These are phyloP conservation scores for Cantharis rustica DNA, from an alignment of 2,888 invertebrate species.

Conservation along the genomic window DNA sequence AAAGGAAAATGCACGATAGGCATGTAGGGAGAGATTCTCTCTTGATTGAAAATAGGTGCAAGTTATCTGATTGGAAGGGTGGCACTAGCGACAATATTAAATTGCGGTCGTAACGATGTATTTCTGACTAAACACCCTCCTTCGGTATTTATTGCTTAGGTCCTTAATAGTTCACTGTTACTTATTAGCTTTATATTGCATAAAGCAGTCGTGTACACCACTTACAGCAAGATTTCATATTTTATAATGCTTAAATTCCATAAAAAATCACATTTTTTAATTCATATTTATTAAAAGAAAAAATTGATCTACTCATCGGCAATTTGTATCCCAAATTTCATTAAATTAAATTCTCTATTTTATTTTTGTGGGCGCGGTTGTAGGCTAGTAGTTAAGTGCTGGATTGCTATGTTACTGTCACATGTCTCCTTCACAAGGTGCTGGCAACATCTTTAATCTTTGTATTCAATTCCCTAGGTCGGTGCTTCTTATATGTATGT, in stretches of 20 bases:
- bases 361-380: too few species aligned
- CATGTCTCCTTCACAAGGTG: too few species aligned
- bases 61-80: constrained; percentile 8
- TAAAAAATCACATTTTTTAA: not conserved
- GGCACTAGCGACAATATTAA: constrained; percentile 1
- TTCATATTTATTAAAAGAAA: too few species aligned
- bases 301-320: too few species aligned
- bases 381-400: too few species aligned
- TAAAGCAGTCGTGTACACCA: not conserved
- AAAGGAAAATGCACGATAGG: not conserved
- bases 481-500: too few species aligned
- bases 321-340: too few species aligned
- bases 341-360: too few species aligned
- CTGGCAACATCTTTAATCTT: too few species aligned
- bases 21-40: not conserved
- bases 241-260: not conserved
- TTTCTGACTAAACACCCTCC: not conserved
- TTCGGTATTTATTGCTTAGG: not conserved
- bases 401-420: too few species aligned
- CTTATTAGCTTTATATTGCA: not conserved
- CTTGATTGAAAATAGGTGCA: constrained; percentile 4
- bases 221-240: not conserved
- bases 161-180: not conserved
- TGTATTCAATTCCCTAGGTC: too few species aligned
- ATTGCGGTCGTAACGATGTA: not conserved